Evolutionary conservation across 2,888 invertebrate species (phyloP), one percentile per base, ranked within the genome.

Genomic region (Drosophila barbarae): DNA sequence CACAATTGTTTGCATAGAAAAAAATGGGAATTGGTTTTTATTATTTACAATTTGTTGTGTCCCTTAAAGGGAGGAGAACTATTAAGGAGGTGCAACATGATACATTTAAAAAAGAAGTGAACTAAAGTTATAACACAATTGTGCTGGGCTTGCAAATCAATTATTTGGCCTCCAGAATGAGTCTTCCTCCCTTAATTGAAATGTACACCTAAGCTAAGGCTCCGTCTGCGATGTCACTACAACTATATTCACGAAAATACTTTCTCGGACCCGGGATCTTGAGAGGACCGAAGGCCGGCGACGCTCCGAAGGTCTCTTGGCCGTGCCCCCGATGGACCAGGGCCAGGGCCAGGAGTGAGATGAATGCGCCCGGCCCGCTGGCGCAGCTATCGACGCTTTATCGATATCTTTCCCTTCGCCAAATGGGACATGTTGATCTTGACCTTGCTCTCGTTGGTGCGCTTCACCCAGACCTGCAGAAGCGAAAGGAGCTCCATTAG

Each of bases 391-490:
- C 97, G 92, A 76, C 97, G 91, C 87, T 96, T 96, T 79, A 98
- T 94, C 23, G 95, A 93, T 86, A 96, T 93, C 91, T 96, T 97
- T 18, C 97, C 97, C 77, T 95, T 93, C 69, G 95, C 94, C 76
- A 98, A 90, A 87, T 97, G 95, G 2, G 94, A 93, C 80, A 95
- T 92, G 87, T 93, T 95, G 87, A 98, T 95, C 88, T 95, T 92
- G 21, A 96, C 92, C 90, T 97, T 94, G 67, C 92, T 93, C 84
- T 96, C 95, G 9, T 88, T 90, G 0, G 93, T 92, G 89, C 96
- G 96, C 87, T 97, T 95, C 47, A 98, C 95, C 94, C 95, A 97
- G 86, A 98, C 94, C 96, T 97, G 90, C 2, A 92, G 92, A 74
- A 73, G 3, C 10, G 23, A 49, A 49, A 12, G 10, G 13, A n/a